A percentile compares a stretch with the other conserved stretches of the same genome.
Conservation (phyloP, 2,797 vertebrate genomes). For the Rhinogobio ventralis region DNA sequence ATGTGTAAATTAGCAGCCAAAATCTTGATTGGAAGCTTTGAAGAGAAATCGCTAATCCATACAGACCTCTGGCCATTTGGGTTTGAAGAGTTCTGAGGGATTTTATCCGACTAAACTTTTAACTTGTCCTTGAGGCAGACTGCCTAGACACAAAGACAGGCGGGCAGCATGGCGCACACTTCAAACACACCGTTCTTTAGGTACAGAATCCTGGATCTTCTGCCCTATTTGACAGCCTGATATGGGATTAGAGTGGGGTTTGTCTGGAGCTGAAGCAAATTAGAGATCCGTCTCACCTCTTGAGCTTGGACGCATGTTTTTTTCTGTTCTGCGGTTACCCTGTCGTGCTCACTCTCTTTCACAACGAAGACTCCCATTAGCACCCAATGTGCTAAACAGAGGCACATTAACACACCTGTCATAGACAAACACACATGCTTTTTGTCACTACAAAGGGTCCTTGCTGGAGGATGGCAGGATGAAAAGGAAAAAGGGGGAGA, state of each 20-base stretch:
- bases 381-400: conserved; percentile 58
- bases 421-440: conserved; percentile 45
- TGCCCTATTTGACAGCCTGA: conserved; percentile 38
- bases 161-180: conserved; percentile 15
- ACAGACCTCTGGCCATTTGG: conserved; percentile 36
- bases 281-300: conserved; percentile 28
- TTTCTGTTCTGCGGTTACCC: conserved; percentile 12
- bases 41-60: conserved; percentile 38
- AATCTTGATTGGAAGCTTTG: conserved; percentile 44
- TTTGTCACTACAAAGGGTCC: conserved; percentile 45
- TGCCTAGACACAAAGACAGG: conserved; percentile 50
- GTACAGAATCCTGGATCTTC: conserved; percentile 52
- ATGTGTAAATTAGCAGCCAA: conserved; percentile 20
- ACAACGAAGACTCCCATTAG: conserved; percentile 56
- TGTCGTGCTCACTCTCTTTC: conserved; percentile 50
- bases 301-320: background rate
- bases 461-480: conserved; percentile 10
- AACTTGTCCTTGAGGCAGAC: conserved; percentile 54
- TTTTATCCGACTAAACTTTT: conserved; percentile 49
- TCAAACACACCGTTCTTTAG: conserved; percentile 44
- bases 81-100: conserved; percentile 40
- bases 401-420: conserved; percentile 55
- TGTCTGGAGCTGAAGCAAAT: conserved; percentile 50
- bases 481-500: conserved; percentile 30
- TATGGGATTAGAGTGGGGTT: conserved; percentile 50